These are phyloP conservation scores for Orchesella flavescens DNA, from an alignment of 2,888 invertebrate species.

Conservation along the genomic window DNA sequence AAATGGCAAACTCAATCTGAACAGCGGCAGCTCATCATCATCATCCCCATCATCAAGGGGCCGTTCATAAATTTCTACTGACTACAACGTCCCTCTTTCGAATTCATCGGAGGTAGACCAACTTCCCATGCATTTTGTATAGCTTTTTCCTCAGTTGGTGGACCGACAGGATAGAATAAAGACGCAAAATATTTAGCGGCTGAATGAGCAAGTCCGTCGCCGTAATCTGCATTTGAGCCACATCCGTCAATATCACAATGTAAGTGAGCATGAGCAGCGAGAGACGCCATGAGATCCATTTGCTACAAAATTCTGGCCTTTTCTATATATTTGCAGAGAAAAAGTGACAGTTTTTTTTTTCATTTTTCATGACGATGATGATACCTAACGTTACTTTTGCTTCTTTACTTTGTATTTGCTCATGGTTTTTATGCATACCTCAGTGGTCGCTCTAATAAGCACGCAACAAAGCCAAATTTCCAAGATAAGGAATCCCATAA, in stretches of 20 bases:
- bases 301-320: conserved; percentile 59
- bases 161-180: conserved; percentile 62
- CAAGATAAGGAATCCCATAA: conserved; percentile 63
- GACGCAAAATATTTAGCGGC: conserved; percentile 60
- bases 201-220: conserved; percentile 59
- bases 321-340: too few species aligned
- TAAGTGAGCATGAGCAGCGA: conserved; percentile 59
- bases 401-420: too few species aligned
- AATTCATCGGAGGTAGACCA: conserved; percentile 57
- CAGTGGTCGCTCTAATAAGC: conserved; percentile 62
- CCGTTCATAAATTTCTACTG: too few species aligned
- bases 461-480: conserved; percentile 66
- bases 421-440: conserved; percentile 60
- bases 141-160: conserved; percentile 62
- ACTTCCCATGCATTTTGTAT: conserved; percentile 62
- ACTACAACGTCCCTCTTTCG: too few species aligned
- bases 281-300: conserved; percentile 60
- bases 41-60: too few species aligned
- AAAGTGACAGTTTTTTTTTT: too few species aligned
- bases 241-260: conserved; percentile 57
- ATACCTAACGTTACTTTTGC: too few species aligned
- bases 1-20: too few species aligned
- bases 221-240: conserved; percentile 66
- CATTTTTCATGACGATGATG: too few species aligned
- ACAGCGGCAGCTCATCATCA: too few species aligned